Percentiles rank a stretch among this genome's conserved stretches.
phyloP scores from a whole-genome alignment of 2,888 invertebrate genomes.

The Drosophila eohydei region DNA sequence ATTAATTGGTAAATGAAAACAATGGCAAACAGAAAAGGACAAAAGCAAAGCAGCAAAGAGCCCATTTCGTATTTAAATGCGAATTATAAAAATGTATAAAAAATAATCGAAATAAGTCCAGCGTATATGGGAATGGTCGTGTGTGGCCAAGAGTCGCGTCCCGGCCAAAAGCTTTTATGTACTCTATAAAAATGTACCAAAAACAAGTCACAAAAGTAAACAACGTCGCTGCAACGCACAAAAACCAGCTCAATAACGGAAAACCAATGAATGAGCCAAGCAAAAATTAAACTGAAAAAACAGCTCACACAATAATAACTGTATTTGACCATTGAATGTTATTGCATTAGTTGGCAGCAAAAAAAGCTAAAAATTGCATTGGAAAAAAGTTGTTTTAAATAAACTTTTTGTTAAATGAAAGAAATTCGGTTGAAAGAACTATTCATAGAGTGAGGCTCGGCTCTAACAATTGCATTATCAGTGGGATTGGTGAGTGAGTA shows the following conservation, averaged over 20 bases:
- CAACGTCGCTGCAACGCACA: slow-evolving; percentile 52
- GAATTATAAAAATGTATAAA: slow-evolving; percentile 31
- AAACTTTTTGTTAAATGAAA: slow-evolving; percentile 24
- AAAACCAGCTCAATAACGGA: slow-evolving; percentile 52
- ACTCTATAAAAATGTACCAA: slow-evolving; percentile 66
- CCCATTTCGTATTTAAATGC: slow-evolving; percentile 39
- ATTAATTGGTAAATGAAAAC: slow-evolving; percentile 71
- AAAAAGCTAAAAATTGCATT: slow-evolving; percentile 12
- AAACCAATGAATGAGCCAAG: slow-evolving; percentile 25
- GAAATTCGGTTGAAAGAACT: slow-evolving; percentile 40
- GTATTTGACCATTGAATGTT: slow-evolving; percentile 77
- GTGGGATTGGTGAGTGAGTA: slow-evolving; percentile 8
- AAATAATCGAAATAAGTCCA: slow-evolving; percentile 4
- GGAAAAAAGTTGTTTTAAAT: slow-evolving; percentile 27
- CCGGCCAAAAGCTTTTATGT: slow-evolving; percentile 66
- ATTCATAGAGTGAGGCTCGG: slow-evolving; percentile 54
- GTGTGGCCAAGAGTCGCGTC: slow-evolving; percentile 26
- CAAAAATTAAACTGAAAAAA: slow-evolving; percentile 13
- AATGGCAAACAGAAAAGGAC: slow-evolving; percentile 9
- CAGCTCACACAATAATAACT: slow-evolving; percentile 68
- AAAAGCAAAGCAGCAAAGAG: neutral
- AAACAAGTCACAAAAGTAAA: slow-evolving; percentile 71
- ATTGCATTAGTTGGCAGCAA: slow-evolving; percentile 71
- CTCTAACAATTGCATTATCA: slow-evolving; percentile 62
- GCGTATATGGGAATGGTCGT: slow-evolving; percentile 19